phyloP scores from a whole-genome alignment of 2,113 vertebrate species.

The Tenebrosternarchus preto region DNA sequence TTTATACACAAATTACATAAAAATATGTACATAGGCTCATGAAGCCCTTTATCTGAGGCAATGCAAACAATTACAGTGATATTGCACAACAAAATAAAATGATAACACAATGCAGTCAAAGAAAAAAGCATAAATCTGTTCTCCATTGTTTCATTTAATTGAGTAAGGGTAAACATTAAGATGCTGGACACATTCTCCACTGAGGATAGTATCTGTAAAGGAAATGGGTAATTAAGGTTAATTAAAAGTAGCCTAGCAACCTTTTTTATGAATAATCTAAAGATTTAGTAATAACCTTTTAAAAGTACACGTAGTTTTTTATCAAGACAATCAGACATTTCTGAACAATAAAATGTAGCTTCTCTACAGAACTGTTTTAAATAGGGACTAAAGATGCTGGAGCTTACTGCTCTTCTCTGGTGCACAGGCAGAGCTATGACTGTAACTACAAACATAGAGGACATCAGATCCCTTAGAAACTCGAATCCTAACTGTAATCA shows the following conservation, averaged over 20 bases:
- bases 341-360: no score
- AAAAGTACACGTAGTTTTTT: no score
- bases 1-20: slow-evolving; percentile 63
- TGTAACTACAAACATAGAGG: background rate
- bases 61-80: slow-evolving; percentile 39
- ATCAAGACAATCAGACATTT: no score
- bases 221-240: background rate
- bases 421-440: background rate
- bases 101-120: slow-evolving; percentile 43
- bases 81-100: slow-evolving; percentile 44
- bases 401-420: background rate
- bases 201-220: slow-evolving; percentile 11
- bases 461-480: background rate
- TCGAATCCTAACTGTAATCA: background rate
- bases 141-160: slow-evolving; percentile 33
- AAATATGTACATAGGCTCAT: slow-evolving; percentile 63
- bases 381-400: background rate
- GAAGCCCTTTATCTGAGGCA: slow-evolving; percentile 32
- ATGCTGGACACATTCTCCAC: slow-evolving; percentile 34
- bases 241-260: background rate
- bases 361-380: no score
- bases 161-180: slow-evolving; percentile 38
- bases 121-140: slow-evolving; percentile 43
- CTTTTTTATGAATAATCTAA: no score
- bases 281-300: no score